Conservation (phyloP, 2,888 invertebrate species). For the Adineta ricciae region DNA sequence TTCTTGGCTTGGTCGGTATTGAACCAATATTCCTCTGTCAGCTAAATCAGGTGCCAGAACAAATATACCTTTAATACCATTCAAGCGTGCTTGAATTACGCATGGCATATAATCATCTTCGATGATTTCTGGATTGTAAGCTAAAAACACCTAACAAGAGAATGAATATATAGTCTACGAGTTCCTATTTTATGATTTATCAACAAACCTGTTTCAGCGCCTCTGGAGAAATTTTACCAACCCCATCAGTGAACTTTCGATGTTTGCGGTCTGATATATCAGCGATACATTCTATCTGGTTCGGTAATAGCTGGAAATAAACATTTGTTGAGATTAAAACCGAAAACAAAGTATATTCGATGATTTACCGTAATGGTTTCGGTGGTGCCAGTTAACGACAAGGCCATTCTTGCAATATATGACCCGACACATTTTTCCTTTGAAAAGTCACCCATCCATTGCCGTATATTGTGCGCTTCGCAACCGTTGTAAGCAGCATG, state of each 20-base stretch:
- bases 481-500: constrained; percentile 35
- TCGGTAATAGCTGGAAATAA: not conserved
- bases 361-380: constrained; percentile 19
- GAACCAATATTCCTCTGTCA: not conserved
- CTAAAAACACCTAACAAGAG: not conserved
- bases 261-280: not conserved
- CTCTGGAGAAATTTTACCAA: not conserved
- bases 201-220: not conserved
- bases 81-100: not conserved
- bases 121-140: not conserved
- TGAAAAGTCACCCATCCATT: constrained; percentile 37
- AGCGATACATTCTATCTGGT: not conserved
- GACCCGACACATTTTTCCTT: constrained; percentile 39
- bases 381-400: constrained; percentile 41
- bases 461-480: constrained; percentile 36
- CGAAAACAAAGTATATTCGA: too few relatives aligned
- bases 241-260: not conserved
- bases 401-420: constrained; percentile 47
- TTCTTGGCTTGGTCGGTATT: not conserved
- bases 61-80: not conserved
- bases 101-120: not conserved
- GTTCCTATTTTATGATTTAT: too few relatives aligned
- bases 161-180: too few relatives aligned
- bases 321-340: not conserved
- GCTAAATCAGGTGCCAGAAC: not conserved